Conservation (phyloP, 2,888 invertebrate genomes). For the Pollenia amentaria region DNA sequence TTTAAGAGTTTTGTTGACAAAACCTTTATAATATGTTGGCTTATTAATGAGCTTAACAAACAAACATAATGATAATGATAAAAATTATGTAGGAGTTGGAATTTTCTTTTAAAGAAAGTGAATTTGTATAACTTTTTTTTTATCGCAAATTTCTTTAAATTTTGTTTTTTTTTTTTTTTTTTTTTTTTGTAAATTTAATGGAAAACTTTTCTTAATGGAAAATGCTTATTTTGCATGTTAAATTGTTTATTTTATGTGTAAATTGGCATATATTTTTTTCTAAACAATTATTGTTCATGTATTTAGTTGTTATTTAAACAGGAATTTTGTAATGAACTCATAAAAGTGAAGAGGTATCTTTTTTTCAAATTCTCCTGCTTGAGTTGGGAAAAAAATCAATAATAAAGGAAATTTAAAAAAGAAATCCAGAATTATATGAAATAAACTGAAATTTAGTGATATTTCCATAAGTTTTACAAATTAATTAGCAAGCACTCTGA, state of each 20-base stretch:
- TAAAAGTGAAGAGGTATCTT: neutral
- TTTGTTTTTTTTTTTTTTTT: constrained; percentile 38
- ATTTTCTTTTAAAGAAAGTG: constrained; percentile 16
- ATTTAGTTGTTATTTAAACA: constrained; percentile 51
- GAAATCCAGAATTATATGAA: too few species aligned
- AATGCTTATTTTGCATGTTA: constrained; percentile 72
- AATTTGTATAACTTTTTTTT: neutral
- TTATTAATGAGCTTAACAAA: constrained; percentile 65
- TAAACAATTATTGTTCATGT: constrained; percentile 60
- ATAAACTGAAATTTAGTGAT: too few species aligned
- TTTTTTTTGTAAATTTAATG: constrained; percentile 11
- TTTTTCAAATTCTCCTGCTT: too few species aligned
- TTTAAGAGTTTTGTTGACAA: constrained; percentile 60
- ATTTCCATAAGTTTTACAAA: too few species aligned
- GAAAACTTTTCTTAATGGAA: constrained; percentile 30
- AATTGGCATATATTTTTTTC: constrained; percentile 63
- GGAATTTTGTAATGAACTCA: constrained; percentile 2
- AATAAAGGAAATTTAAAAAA: neutral
- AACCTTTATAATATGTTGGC: constrained; percentile 45
- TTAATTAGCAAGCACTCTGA: too few species aligned
- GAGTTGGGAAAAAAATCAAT: constrained; percentile 9
- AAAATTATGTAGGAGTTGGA: neutral
- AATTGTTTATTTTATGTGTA: constrained; percentile 71
- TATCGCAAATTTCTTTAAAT: constrained; percentile 17
- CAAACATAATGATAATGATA: constrained; percentile 29